Conservation (phyloP, 1,140 invertebrate species). For the Hylaeus anthracinus region DNA sequence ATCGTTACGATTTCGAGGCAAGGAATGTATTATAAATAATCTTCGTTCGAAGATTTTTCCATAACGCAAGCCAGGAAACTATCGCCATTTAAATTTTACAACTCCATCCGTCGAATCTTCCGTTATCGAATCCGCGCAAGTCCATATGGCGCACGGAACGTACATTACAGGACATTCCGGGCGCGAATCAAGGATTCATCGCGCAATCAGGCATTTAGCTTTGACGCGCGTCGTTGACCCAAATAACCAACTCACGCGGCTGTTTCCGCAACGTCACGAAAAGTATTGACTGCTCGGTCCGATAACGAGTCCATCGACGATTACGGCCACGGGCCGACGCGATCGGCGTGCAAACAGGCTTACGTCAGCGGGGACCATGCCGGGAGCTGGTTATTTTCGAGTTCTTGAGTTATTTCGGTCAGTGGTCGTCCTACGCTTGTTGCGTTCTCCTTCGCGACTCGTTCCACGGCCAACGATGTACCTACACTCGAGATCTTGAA, state of each 20-base stretch:
- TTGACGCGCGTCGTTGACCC: conserved; percentile 18
- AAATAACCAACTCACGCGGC: neutral
- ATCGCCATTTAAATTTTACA: too few relatives aligned
- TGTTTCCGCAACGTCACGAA: conserved; percentile 21
- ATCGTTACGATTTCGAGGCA: too few relatives aligned
- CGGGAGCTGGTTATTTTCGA: conserved; percentile 5
- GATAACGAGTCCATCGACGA: conserved; percentile 42
- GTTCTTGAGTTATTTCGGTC: conserved; percentile 45
- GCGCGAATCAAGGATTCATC: neutral
- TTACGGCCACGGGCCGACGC: conserved; percentile 15
- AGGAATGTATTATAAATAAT: too few relatives aligned
- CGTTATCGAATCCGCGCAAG: too few relatives aligned
- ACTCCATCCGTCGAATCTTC: too few relatives aligned
- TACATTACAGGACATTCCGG: neutral
- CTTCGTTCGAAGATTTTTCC: too few relatives aligned
- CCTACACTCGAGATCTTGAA: conserved; percentile 49
- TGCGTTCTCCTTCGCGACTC: neutral
- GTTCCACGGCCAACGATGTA: neutral
- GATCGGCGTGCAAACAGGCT: conserved; percentile 44
- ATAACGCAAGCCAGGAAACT: too few relatives aligned
- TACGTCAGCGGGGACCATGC: conserved; percentile 32
- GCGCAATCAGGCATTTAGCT: neutral
- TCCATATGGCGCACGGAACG: neutral
- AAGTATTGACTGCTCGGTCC: neutral
- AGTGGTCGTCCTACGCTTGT: conserved; percentile 3